A percentile compares a stretch with the other conserved stretches of the same genome.
phyloP scores from a whole-genome alignment of 2,888 invertebrate genomes.

The Leptogaster cylindrica region DNA sequence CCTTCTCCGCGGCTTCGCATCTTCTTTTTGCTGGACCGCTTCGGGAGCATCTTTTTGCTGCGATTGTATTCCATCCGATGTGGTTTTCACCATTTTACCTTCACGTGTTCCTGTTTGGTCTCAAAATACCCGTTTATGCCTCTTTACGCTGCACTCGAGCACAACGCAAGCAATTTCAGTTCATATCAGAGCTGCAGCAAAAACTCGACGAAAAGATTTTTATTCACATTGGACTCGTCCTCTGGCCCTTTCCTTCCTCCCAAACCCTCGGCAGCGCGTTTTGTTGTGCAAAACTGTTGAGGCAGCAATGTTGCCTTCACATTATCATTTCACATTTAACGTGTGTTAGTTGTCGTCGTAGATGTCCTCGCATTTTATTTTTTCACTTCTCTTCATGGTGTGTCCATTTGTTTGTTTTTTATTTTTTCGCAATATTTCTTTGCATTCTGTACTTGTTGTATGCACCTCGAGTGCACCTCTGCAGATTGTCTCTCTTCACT shows the following conservation, averaged over 20 bases:
- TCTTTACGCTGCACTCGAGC: conserved; percentile 24
- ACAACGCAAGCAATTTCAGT: background rate
- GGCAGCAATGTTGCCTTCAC: conserved; percentile 16
- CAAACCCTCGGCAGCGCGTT: too few species aligned
- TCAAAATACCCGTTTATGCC: conserved; percentile 32
- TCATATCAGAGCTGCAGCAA: background rate
- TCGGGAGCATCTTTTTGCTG: conserved; percentile 1
- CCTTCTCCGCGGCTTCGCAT: background rate
- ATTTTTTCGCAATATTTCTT: background rate
- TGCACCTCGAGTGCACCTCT: conserved; percentile 3
- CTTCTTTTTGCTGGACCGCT: conserved; percentile 13
- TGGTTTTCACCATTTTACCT: conserved; percentile 22
- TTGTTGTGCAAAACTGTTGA: conserved; percentile 29
- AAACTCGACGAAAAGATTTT: background rate
- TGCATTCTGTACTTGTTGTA: background rate
- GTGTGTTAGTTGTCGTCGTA: conserved; percentile 38
- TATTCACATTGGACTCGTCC: too few species aligned
- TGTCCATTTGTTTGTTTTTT: background rate
- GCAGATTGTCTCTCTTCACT: conserved; percentile 3
- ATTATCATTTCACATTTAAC: conserved; percentile 35
- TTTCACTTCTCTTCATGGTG: background rate
- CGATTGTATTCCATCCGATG: conserved; percentile 8
- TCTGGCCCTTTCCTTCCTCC: too few species aligned
- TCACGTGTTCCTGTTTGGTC: conserved; percentile 30
- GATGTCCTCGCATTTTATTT: conserved; percentile 27